Conservation (phyloP, 2,113 vertebrate species). For the Eonycteris spelaea region DNA sequence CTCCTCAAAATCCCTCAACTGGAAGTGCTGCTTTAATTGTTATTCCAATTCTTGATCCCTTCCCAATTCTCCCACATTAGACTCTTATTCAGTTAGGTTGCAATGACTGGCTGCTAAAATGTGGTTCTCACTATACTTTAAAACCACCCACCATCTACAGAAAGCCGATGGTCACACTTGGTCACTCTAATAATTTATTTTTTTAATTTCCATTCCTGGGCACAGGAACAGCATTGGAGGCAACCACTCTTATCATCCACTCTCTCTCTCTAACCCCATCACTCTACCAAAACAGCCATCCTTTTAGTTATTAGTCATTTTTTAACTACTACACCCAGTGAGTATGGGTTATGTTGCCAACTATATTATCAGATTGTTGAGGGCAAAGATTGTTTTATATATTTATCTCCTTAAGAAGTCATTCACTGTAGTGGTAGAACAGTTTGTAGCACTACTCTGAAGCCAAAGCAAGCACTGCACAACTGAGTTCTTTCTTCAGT, state of each 20-base stretch:
- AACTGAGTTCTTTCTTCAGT: background rate
- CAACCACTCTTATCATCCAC: background rate
- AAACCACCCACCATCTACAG: background rate
- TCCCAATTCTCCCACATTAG: background rate
- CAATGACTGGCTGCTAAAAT: background rate
- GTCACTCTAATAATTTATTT: background rate
- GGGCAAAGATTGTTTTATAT: background rate
- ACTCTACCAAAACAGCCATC: background rate
- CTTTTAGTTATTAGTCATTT: background rate
- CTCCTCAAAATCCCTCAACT: background rate
- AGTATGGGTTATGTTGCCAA: background rate
- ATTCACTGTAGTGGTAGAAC: rapidly evolving
- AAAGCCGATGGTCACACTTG: background rate
- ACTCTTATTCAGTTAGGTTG: background rate
- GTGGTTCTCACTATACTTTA: background rate
- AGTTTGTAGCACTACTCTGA: background rate
- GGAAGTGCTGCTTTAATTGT: background rate
- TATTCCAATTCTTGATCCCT: background rate
- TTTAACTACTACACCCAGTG: background rate
- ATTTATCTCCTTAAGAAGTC: background rate
- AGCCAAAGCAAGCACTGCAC: background rate
- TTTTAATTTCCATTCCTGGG: background rate
- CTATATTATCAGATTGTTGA: background rate
- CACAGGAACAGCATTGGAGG: background rate
- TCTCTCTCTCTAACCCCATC: background rate